Percentiles rank a stretch among this genome's conserved stretches.
Conservation (phyloP, 2,797 vertebrate genomes). For the Betta splendens region DNA sequence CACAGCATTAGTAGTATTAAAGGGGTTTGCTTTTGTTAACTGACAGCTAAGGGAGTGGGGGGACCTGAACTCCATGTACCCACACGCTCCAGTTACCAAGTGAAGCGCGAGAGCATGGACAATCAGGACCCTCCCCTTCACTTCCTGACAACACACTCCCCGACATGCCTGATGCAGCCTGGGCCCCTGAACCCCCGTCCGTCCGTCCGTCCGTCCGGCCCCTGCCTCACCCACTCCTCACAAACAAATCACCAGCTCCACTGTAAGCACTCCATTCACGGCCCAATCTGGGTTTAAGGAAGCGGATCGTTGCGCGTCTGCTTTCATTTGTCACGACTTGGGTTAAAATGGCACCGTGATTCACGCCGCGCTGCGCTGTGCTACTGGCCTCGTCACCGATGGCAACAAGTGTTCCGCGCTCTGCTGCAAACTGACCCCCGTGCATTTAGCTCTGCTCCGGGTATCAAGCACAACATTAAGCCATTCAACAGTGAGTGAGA, state of each 20-base stretch:
- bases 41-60: slow-evolving; percentile 59
- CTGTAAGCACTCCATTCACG: slow-evolving; percentile 1
- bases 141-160: slow-evolving; percentile 57
- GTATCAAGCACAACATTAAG: slow-evolving; percentile 1
- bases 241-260: slow-evolving; percentile 21
- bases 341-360: slow-evolving; percentile 35
- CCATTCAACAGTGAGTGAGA: too few relatives aligned
- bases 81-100: slow-evolving; percentile 82
- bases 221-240: neutral
- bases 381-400: slow-evolving; percentile 47
- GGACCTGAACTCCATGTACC: slow-evolving; percentile 66
- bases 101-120: slow-evolving; percentile 67
- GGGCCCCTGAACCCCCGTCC: slow-evolving; percentile 47
- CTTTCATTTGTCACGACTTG: slow-evolving; percentile 48
- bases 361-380: slow-evolving; percentile 34
- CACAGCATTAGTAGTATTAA: slow-evolving; percentile 16
- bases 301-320: slow-evolving; percentile 3
- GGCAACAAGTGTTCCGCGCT: slow-evolving; percentile 26
- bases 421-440: slow-evolving; percentile 1
- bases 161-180: slow-evolving; percentile 38
- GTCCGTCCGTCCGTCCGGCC: slow-evolving; percentile 1
- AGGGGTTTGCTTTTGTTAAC: slow-evolving; percentile 62
- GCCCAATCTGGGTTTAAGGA: neutral
- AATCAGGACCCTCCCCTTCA: slow-evolving; percentile 60
- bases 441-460: neutral